These are phyloP conservation scores for Lycopodina hypogea DNA, from an alignment of 37 sponge, comb jelly and placozoan species.

Conservation along the genomic window DNA sequence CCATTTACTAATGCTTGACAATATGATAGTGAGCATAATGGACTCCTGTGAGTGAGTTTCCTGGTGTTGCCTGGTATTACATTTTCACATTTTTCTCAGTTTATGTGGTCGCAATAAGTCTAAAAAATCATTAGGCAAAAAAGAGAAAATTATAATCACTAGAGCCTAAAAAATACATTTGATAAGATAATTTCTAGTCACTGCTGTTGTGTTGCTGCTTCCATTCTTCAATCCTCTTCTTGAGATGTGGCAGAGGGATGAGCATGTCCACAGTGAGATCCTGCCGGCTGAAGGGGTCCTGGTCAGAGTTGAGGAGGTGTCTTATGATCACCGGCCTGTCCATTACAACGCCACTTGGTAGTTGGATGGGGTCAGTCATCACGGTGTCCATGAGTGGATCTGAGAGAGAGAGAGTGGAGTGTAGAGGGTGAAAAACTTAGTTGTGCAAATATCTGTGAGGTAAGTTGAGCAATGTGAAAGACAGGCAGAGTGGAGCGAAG, in stretches of 20 bases:
- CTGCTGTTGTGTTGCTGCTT: no score
- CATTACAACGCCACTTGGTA: constrained; percentile 92
- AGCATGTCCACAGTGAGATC: constrained; percentile 85
- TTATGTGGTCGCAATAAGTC: no score
- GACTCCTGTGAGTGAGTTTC: no score
- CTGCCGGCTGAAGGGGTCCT: constrained; percentile 95
- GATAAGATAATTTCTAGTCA: not conserved
- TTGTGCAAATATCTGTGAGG: not conserved
- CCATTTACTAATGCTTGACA: no score
- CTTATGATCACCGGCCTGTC: constrained; percentile 86
- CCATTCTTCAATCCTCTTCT: constrained; percentile 58
- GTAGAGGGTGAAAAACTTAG: not conserved
- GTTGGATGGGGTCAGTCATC: constrained; percentile 88
- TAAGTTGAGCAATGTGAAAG: not conserved
- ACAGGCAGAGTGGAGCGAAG: not conserved
- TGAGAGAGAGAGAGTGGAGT: not conserved
- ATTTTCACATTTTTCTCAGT: no score
- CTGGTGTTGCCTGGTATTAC: no score
- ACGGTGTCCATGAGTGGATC: constrained; percentile 97
- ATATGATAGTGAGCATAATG: no score
- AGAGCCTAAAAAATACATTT: no score
- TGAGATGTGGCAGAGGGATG: constrained; percentile 53
- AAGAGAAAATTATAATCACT: no score
- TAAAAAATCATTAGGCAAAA: no score
- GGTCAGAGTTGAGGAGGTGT: constrained; percentile 86